These are phyloP conservation scores for Cepaea hortensis DNA, from an alignment of 2,888 invertebrate species.

Conservation along the genomic window DNA sequence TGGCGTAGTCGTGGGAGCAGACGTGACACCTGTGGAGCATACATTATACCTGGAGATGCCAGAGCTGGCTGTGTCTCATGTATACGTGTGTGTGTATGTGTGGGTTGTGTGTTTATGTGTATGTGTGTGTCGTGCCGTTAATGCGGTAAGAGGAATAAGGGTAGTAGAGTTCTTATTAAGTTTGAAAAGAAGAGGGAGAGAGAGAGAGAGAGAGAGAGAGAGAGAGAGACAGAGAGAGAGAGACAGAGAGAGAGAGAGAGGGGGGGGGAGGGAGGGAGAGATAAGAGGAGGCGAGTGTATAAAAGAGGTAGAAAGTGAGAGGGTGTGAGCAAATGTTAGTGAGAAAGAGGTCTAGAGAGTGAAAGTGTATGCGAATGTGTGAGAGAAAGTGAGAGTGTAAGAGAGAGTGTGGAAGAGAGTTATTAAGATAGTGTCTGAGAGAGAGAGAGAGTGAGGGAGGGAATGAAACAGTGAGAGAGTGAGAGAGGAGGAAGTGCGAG, in stretches of 20 bases:
- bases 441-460: background rate
- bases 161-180: background rate
- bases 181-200: background rate
- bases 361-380: background rate
- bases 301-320: background rate
- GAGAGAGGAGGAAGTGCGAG: background rate
- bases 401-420: background rate
- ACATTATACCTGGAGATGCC: no score
- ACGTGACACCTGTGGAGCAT: no score
- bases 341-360: background rate
- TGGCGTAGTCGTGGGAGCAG: no score
- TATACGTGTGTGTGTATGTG: no score
- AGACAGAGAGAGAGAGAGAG: background rate
- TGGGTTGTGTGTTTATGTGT: no score
- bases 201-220: slow-evolving; percentile 9
- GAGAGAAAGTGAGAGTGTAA: background rate
- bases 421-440: background rate
- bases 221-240: background rate
- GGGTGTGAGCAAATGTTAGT: background rate
- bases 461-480: no score
- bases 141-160: no score
- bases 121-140: no score
- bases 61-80: no score
- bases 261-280: background rate
- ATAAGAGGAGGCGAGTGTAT: background rate